Percentiles rank a stretch among this genome's conserved stretches.
Evolutionary conservation across 1,140 invertebrate genomes (phyloP).

Genomic region (Drosophila jambulina): DNA sequence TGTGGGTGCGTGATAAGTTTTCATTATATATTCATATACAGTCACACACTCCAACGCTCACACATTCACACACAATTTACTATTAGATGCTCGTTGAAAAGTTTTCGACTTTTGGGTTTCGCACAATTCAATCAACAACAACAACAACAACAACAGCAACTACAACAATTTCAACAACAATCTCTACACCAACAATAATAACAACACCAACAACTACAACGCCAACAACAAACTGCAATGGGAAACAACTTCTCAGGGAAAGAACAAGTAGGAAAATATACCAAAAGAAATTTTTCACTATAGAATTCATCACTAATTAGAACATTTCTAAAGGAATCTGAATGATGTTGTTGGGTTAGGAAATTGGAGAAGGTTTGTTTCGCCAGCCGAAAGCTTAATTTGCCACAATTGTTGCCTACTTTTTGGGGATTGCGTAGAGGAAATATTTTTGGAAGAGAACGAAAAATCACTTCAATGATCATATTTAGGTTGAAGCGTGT

Average conservation of each 20-base stretch:
- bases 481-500: background rate
- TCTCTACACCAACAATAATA: slow-evolving; percentile 34
- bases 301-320: background rate
- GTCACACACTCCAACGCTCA: slow-evolving; percentile 16
- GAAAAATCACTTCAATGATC: background rate
- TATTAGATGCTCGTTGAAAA: slow-evolving; percentile 75
- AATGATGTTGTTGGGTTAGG: background rate
- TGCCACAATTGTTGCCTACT: background rate
- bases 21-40: slow-evolving; percentile 66
- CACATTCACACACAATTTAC: slow-evolving; percentile 47
- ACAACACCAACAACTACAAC: slow-evolving; percentile 45
- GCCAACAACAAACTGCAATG: slow-evolving; percentile 33
- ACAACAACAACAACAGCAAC: slow-evolving; percentile 40
- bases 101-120: slow-evolving; percentile 66
- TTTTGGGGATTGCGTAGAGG: background rate
- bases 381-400: background rate
- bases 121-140: slow-evolving; percentile 74
- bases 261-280: slow-evolving; percentile 14
- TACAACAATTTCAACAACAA: slow-evolving; percentile 45
- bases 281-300: slow-evolving; percentile 1
- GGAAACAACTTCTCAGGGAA: slow-evolving; percentile 12
- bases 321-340: background rate
- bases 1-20: slow-evolving; percentile 69
- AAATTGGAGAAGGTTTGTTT: background rate
- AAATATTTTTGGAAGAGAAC: background rate